Conservation (phyloP, 2,797 vertebrate species). For the Peromyscus melanophrys region DNA sequence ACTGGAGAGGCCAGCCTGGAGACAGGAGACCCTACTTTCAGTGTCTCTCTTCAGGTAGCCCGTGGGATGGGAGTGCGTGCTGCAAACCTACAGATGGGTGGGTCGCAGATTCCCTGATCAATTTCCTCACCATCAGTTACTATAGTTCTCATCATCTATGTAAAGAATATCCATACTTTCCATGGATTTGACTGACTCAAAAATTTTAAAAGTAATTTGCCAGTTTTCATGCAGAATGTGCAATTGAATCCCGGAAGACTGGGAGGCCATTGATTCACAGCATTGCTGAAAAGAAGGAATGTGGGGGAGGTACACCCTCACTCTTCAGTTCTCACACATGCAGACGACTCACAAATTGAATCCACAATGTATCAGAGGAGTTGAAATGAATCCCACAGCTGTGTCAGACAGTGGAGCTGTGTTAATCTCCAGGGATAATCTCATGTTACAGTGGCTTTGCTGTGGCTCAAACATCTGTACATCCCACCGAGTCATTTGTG, state of each 20-base stretch:
- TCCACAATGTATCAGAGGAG: background rate
- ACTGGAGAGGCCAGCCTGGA: background rate
- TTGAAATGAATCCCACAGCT: background rate
- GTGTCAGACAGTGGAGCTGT: background rate
- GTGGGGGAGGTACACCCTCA: background rate
- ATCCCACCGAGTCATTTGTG: too few species aligned
- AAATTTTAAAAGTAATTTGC: background rate
- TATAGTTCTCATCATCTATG: background rate
- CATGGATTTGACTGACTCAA: background rate
- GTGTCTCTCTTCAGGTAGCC: too few species aligned
- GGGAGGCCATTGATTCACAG: background rate
- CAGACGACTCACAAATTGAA: background rate
- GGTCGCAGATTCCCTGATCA: background rate
- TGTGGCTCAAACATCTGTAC: background rate
- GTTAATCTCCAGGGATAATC: background rate
- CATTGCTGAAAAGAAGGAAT: background rate
- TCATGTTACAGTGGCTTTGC: too few species aligned
- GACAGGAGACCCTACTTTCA: too few species aligned
- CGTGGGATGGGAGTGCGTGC: fast-evolving
- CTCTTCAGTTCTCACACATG: background rate
- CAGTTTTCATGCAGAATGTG: background rate
- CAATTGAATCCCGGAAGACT: constrained; percentile 34
- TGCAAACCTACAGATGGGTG: fast-evolving
- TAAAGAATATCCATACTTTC: background rate
- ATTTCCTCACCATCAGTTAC: background rate